These are phyloP conservation scores for Gerosis bhagava DNA, from an alignment of 2,888 invertebrate genomes.

Conservation along the genomic window DNA sequence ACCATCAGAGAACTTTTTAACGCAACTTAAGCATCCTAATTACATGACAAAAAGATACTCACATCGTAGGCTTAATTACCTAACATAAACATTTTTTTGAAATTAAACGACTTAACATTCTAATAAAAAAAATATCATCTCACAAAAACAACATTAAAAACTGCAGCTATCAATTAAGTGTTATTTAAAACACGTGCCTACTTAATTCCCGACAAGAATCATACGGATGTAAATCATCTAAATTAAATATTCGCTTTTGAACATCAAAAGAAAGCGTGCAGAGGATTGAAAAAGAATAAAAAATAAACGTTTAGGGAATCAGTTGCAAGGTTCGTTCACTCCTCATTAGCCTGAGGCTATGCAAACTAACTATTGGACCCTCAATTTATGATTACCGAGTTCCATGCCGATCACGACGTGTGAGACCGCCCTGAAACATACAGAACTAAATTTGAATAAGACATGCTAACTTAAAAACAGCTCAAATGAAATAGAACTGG, in stretches of 20 bases:
- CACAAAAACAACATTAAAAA: constrained; percentile 2
- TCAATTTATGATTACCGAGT: constrained; percentile 61
- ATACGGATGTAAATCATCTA: constrained; percentile 33
- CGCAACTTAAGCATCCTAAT: too few species aligned
- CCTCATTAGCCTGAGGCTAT: constrained; percentile 47
- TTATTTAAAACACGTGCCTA: constrained; percentile 18
- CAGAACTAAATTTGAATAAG: constrained; percentile 31
- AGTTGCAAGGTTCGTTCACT: constrained; percentile 54
- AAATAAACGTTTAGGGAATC: constrained; percentile 26
- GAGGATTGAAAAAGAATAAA: constrained; percentile 36
- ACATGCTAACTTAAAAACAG: constrained; percentile 20
- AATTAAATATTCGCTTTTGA: constrained; percentile 30
- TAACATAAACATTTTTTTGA: too few species aligned
- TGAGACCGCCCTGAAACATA: constrained; percentile 58
- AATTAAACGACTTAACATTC: too few species aligned
- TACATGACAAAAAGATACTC: too few species aligned
- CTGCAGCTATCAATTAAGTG: constrained; percentile 15
- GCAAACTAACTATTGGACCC: constrained; percentile 56
- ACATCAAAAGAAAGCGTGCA: constrained; percentile 51
- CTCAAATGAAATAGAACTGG: constrained; percentile 12
- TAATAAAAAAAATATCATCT: too few species aligned
- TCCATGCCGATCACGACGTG: constrained; percentile 55
- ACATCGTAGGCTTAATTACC: too few species aligned
- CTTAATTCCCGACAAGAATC: constrained; percentile 13
- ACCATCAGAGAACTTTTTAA: too few species aligned